A percentile compares a stretch with the other conserved stretches of the same genome.
These are phyloP conservation scores for Osmerus mordax DNA, from an alignment of 2,113 vertebrate genomes.

Conservation along the genomic window DNA sequence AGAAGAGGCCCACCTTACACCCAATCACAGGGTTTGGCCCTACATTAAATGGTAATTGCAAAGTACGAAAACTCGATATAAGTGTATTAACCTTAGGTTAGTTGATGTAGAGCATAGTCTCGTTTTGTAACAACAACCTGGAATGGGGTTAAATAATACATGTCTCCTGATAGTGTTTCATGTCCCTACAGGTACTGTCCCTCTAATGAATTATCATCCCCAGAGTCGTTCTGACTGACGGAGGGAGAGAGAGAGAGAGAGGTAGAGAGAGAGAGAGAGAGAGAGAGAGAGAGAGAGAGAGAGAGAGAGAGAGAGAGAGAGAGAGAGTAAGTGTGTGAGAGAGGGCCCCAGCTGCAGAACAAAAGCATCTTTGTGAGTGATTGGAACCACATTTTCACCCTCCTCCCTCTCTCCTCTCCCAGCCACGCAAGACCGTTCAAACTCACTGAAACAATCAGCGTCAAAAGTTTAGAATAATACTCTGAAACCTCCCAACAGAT, in stretches of 20 bases:
- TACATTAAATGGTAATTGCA: no score
- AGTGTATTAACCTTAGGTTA: background rate
- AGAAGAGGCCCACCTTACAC: background rate
- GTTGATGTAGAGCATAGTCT: background rate
- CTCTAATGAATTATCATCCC: background rate
- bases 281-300: conserved; percentile 5
- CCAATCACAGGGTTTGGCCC: background rate
- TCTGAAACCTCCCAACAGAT: conserved; percentile 28
- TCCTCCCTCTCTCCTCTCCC: conserved; percentile 26
- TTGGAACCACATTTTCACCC: conserved; percentile 60
- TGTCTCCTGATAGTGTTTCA: background rate
- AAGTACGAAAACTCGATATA: no score
- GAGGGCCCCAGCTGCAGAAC: conserved; percentile 59
- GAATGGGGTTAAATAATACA: no score
- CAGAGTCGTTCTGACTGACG: background rate
- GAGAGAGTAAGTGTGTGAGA: conserved; percentile 37
- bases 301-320: conserved; percentile 27
- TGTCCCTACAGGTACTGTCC: conserved; percentile 16
- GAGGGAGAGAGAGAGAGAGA: conserved; percentile 3
- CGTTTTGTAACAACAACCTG: no score
- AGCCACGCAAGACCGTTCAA: conserved; percentile 40
- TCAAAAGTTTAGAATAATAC: conserved; percentile 70
- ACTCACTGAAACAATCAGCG: conserved; percentile 60
- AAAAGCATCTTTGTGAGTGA: conserved; percentile 74
- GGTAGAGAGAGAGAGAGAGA: conserved; percentile 7